Percentiles rank a stretch among this genome's conserved stretches.
Conservation (phyloP, 2,113 vertebrate genomes). For the Ctenomys sociabilis region DNA sequence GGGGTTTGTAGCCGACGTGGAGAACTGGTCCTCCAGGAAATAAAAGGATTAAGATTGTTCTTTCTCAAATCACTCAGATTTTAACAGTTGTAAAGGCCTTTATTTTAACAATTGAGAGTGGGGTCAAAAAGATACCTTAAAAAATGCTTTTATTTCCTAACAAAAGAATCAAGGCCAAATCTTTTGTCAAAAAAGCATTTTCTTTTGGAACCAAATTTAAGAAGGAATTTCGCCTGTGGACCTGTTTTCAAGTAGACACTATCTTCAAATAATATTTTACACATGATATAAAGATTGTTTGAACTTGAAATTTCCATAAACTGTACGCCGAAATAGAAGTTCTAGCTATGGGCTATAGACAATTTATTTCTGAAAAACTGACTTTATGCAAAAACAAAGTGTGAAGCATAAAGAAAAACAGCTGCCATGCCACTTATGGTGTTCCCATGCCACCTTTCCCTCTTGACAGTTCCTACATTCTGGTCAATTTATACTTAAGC, state of each 20-base stretch:
- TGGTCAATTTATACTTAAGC: background rate
- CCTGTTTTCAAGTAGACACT: background rate
- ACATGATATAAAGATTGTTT: background rate
- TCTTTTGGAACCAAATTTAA: background rate
- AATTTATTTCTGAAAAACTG: background rate
- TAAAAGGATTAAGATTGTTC: accelerated
- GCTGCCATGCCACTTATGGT: background rate
- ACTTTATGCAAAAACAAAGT: background rate
- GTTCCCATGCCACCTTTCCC: too few relatives aligned
- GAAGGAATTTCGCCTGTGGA: background rate
- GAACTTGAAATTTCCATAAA: background rate
- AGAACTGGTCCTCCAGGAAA: background rate
- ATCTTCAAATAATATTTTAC: too few relatives aligned
- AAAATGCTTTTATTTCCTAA: background rate
- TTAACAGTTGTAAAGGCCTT: background rate
- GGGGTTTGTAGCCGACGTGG: accelerated
- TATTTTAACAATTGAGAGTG: background rate
- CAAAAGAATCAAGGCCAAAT: background rate
- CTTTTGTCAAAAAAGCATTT: background rate
- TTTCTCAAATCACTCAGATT: too few relatives aligned
- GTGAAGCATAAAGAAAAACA: too few relatives aligned
- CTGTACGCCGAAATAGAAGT: background rate
- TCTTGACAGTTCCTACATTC: background rate
- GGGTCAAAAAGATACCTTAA: background rate
- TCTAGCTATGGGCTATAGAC: too few relatives aligned